Evolutionary conservation across 1,140 invertebrate genomes (phyloP), one percentile per base, ranked within the genome.

Genomic region (Battus philenor): DNA sequence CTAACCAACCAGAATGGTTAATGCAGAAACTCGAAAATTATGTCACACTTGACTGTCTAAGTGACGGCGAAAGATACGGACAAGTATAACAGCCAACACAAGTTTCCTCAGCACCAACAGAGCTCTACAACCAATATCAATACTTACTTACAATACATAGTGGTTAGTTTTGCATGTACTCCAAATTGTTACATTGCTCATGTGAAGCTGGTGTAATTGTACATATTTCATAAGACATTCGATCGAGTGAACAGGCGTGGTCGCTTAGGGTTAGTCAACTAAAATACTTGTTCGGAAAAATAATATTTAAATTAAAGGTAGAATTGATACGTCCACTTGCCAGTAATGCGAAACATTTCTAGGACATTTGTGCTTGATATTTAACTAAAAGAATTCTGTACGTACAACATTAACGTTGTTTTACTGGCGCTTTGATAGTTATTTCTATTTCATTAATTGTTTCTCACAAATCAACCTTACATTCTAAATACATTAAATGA

Each of bases 231-330:
- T 36, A 36, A 36, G 4, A 11, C 9, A 36, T 20, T 36, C 5
- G 33, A 10, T 10, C 33, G 16, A 36, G 17, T 36, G 17, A 17
- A 33, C 32, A 20, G 33, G 33, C 16, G 33, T 36, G 33, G 33
- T 36, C 33, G n/a, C 32, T 33, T 33, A 34, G 15, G 16, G 33
- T 20, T 36, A 36, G 33, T 11, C 33, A 36, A 36, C 33, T 36
- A 36, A 36, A 36, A 20, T 36, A 36, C 33, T 36, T 22, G 33
- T 5, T 7, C 1, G 10, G 33, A 18, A 36, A 36, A 36, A 36
- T 10, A 36, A 36, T 36, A 36, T 36, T 36, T 36, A 36, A 36
- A 36, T 36, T 12, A 36, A 20, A 20, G 18, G 9, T 5, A 33
- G 13, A 20, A 9, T 36, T 18, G 18, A 8, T 9, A 18, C 16